Conservation (phyloP, 2,888 invertebrate genomes). For the Cheilosia urbana region DNA sequence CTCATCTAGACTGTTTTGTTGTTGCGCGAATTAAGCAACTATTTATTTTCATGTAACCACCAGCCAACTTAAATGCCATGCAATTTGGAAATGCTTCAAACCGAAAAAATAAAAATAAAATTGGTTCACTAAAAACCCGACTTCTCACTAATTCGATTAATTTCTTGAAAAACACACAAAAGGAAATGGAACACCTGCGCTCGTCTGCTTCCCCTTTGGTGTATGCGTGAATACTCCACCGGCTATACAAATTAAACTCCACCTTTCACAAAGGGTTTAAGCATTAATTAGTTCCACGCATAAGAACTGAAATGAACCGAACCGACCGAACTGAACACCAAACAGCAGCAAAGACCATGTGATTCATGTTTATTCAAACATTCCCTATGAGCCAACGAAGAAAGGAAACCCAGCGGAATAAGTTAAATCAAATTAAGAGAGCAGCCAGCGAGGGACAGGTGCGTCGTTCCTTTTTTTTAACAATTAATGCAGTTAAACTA, state of each 20-base stretch:
- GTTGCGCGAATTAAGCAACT: too few relatives aligned
- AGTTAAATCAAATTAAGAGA: slow-evolving; percentile 60
- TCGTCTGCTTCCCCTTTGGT: background rate
- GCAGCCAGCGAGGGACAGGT: slow-evolving; percentile 35
- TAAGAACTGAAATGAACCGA: slow-evolving; percentile 41
- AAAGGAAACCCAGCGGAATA: slow-evolving; percentile 44
- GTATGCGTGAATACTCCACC: slow-evolving; percentile 63
- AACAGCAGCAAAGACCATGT: slow-evolving; percentile 34
- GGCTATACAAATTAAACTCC: slow-evolving; percentile 70
- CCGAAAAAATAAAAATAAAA: too few relatives aligned
- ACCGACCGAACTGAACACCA: background rate
- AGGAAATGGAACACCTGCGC: slow-evolving; percentile 62
- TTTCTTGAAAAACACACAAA: slow-evolving; percentile 36
- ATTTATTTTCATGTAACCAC: too few relatives aligned
- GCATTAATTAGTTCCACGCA: slow-evolving; percentile 73
- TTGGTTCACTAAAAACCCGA: too few relatives aligned
- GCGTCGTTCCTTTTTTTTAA: background rate
- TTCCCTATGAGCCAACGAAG: slow-evolving; percentile 12
- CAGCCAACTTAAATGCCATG: too few relatives aligned
- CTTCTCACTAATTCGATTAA: slow-evolving; percentile 46
- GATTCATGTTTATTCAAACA: slow-evolving; percentile 73
- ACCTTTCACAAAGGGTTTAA: slow-evolving; percentile 60
- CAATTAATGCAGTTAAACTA: slow-evolving; percentile 48
- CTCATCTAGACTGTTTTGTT: too few relatives aligned
- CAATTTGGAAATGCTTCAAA: too few relatives aligned